Evolutionary conservation across 2,113 vertebrate genomes (phyloP).

Genomic region (Callipepla squamata): DNA sequence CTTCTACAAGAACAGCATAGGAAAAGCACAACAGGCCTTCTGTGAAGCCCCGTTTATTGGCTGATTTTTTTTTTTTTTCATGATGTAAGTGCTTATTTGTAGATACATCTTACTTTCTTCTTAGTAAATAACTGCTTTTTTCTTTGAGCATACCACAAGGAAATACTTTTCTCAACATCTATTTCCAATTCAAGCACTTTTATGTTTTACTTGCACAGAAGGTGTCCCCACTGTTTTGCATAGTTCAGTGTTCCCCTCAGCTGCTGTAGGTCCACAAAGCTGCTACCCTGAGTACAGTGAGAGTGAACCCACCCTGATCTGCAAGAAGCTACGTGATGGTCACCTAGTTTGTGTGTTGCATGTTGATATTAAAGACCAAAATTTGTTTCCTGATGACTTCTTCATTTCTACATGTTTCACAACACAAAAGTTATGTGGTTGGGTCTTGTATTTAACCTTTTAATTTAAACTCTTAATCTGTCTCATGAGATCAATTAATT

Average conservation of each 20-base stretch:
- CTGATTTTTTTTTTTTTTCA: not conserved
- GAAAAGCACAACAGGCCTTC: not conserved
- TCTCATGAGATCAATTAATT: not conserved
- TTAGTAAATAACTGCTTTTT: not conserved
- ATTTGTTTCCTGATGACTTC: not conserved
- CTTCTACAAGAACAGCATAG: not conserved
- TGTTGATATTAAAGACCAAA: not conserved
- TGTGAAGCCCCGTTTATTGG: not conserved
- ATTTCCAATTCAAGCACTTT: not conserved
- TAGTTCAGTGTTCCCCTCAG: not conserved
- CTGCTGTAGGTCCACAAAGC: not conserved
- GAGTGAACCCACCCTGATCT: not conserved
- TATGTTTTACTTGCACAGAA: not conserved
- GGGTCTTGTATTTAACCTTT: not conserved
- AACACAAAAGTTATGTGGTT: not conserved
- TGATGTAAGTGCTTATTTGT: not conserved
- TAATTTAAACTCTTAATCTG: not conserved
- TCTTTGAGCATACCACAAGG: not conserved
- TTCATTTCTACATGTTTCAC: not conserved
- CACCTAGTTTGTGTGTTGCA: not conserved
- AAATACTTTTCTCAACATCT: not conserved
- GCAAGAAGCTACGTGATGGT: accelerated
- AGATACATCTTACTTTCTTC: accelerated
- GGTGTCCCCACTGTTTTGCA: not conserved
- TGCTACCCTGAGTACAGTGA: not conserved